Evolutionary conservation across 1,140 invertebrate species (phyloP), one percentile per base, ranked within the genome.

Genomic region (Listronotus bonariensis): DNA sequence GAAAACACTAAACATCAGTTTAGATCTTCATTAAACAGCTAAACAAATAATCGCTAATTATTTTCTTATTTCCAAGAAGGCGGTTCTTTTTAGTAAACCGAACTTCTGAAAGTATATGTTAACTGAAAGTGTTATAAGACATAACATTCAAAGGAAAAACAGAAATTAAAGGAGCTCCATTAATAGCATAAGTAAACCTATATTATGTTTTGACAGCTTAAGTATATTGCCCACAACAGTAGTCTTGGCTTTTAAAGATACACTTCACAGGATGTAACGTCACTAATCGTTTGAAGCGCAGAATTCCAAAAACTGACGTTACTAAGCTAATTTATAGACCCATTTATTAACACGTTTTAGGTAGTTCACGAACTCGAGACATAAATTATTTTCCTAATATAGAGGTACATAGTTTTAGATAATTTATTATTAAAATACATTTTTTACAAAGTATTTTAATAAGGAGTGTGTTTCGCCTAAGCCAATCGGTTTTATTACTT

Each of bases 181-280:
- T 54, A 54, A 54, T 54, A 54, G 52, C 52, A 31, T 36, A 26
- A 54, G 38, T 54, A 41, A 54, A 54, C 38, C 32, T 54, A 54
- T 38, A 54, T 54, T 54, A 14, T 54, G 52, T 54, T 54, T 54
- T 54, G 52, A 54, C 52, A 54, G 52, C 52, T 54, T 54, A 54
- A 54, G 52, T 54, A 54, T 54, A 40, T 54, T 38, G 38, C 52
- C 52, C 15, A 20, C 52, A 54, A 15, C 52, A 36, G 18, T 36
- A 54, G 15, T 54, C 38, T 40, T 38, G 20, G n/a, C 20, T 54
- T 36, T 54, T 54, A 41, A 15, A 54, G 52, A 15, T 31, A 54
- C 38, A 41, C 32, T 32, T 11, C 49, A 52, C 49, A 18, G 49
- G 49, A 45, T 17, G 42, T 45, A 15, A 9, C 18, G 42, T 14